These are phyloP conservation scores for Prosopocoilus inquinatus DNA, from an alignment of 2,888 invertebrate species.

Conservation along the genomic window DNA sequence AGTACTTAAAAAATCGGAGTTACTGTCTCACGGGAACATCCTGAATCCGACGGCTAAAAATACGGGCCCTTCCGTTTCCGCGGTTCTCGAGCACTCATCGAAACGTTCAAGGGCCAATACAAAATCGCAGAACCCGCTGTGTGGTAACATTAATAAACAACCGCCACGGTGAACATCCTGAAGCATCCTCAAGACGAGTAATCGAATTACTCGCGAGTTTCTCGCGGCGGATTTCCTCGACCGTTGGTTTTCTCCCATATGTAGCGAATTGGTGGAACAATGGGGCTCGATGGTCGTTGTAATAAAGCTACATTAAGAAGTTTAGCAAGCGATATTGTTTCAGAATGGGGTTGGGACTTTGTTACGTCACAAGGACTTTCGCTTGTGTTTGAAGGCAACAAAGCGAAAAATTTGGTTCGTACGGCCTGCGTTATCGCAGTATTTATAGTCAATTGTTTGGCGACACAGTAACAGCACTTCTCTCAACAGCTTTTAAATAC, in stretches of 20 bases:
- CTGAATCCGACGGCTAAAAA: constrained; percentile 23
- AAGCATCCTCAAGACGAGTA: constrained; percentile 5
- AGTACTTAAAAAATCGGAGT: neutral
- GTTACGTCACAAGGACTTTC: constrained; percentile 35
- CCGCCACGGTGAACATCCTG: constrained; percentile 10
- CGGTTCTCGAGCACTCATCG: constrained; percentile 22
- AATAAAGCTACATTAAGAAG: constrained; percentile 2
- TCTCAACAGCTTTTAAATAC: constrained; percentile 22
- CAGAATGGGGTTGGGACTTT: constrained; percentile 30
- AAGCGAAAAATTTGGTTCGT: constrained; percentile 43
- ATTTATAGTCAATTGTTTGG: constrained; percentile 45
- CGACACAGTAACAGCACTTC: constrained; percentile 30
- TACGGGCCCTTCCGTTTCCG: constrained; percentile 38
- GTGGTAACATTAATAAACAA: constrained; percentile 7
- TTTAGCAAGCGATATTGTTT: constrained; percentile 20
- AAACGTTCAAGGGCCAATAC: constrained; percentile 13
- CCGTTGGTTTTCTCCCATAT: too few species aligned
- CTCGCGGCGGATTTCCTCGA: neutral
- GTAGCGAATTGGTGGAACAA: neutral
- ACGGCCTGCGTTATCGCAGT: constrained; percentile 38
- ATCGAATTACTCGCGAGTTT: neutral
- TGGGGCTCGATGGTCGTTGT: neutral
- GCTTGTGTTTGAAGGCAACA: constrained; percentile 46
- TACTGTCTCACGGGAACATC: constrained; percentile 32
- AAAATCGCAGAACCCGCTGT: constrained; percentile 13